Base-by-base conservation (phyloP, 2,888 invertebrate genomes). In the Cheilosia pagana region DNA sequence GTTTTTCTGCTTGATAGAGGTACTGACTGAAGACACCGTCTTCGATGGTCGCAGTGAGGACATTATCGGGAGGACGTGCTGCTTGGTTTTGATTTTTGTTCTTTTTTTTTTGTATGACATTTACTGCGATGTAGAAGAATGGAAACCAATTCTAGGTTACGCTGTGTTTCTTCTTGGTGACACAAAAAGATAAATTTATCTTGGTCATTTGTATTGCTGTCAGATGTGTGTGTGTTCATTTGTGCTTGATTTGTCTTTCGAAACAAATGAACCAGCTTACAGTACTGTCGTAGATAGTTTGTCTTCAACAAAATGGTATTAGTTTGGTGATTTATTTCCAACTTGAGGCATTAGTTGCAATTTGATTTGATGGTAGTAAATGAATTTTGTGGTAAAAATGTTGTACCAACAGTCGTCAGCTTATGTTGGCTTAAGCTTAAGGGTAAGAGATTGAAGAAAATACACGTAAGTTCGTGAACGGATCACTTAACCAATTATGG, bases 191-290 rank as follows among this genome's bases (percentile, higher is more conserved):
- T 43, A 71, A 71, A 76, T 62, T 68, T 77, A 62, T 72, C 65
- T 82, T 77, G 76, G 82, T 72, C 77, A 82, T 82, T 82, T 77
- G 67, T 77, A 82, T 77, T 77, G 62, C 67, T 72, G 72, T 77
- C 82, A 70, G 72, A 67, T 74, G 59, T 50, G 45, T 78, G 50
- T 57, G 45, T 78, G 50, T 57, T 41, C n/a, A 28, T 41, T 62
- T 63, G 31, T 55, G 28, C 41, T 41, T 63, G 14, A 21, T 39
- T 75, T 67, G 65, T 67, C 57, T 31, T 68, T 53, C 45, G 16
- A 39, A 28, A 63, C 25, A 50, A 41, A 57, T 12, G 41, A 39
- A 50, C 35, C 39, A 60, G 53, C 35, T 72, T 53, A 67, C 12
- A 12, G 43, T 68, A 25, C 41, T 19, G 31, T 48, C 45, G 31